Percentiles rank a stretch among this genome's conserved stretches.
phyloP scores from a whole-genome alignment of 2,888 invertebrate genomes.

The Cantharis lateralis region DNA sequence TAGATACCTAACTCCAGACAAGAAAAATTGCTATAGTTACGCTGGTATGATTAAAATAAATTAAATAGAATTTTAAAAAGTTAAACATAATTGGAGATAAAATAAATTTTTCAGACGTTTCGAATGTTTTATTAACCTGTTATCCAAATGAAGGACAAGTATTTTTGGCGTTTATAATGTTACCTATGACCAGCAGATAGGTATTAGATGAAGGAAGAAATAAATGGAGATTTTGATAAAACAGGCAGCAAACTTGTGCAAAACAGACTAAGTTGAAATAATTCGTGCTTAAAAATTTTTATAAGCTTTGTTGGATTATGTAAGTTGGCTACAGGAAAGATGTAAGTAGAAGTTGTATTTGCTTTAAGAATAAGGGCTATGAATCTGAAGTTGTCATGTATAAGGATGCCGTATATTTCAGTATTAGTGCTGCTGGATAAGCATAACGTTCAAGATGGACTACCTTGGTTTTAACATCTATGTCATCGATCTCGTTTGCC shows the following conservation, averaged over 20 bases:
- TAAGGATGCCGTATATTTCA: slow-evolving; percentile 42
- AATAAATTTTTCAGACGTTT: too few relatives aligned
- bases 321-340: slow-evolving; percentile 40
- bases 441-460: slow-evolving; percentile 42
- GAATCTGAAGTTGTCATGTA: slow-evolving; percentile 45
- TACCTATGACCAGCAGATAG: too few relatives aligned
- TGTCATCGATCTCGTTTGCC: slow-evolving; percentile 5
- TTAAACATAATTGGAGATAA: too few relatives aligned
- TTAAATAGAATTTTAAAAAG: too few relatives aligned
- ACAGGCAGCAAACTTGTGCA: background rate
- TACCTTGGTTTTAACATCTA: slow-evolving; percentile 36
- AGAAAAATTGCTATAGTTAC: background rate
- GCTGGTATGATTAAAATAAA: background rate
- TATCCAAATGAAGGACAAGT: too few relatives aligned
- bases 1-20: background rate
- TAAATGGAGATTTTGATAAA: background rate
- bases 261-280: background rate
- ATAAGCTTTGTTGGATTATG: slow-evolving; percentile 7
- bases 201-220: background rate
- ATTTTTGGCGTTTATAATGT: too few relatives aligned
- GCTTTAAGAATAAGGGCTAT: slow-evolving; percentile 44
- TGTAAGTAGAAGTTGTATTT: slow-evolving; percentile 45
- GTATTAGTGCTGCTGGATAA: slow-evolving; percentile 44
- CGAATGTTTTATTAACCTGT: too few relatives aligned
- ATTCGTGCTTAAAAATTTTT: slow-evolving; percentile 9